These are phyloP conservation scores for Protonemura montana DNA, from an alignment of 2,888 invertebrate species.

Conservation along the genomic window DNA sequence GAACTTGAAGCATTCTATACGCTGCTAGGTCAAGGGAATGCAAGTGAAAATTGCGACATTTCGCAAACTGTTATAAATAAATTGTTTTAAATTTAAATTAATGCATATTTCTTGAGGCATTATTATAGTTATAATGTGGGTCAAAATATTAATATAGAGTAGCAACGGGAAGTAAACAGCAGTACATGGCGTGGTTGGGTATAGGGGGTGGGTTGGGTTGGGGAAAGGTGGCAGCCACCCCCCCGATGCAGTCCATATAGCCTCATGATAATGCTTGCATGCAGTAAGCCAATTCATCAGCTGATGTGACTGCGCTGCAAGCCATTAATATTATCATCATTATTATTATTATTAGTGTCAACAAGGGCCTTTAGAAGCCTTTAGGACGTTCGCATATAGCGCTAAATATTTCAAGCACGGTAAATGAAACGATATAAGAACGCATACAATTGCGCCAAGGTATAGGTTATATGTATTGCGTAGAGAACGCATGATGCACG, in stretches of 20 bases:
- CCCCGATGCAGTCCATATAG: background rate
- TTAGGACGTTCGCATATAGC: background rate
- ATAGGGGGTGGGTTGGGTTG: background rate
- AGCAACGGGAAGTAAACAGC: background rate
- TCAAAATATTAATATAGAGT: conserved; percentile 12
- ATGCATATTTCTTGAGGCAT: background rate
- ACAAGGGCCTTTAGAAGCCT: background rate
- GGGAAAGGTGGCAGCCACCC: background rate
- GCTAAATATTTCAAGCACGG: background rate
- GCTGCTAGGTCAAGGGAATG: background rate
- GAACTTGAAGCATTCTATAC: background rate
- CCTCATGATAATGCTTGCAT: background rate
- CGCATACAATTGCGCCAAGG: background rate
- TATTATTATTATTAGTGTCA: background rate
- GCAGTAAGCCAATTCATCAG: background rate
- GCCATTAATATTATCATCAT: background rate
- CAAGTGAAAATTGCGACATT: background rate
- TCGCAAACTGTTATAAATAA: background rate
- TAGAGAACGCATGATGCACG: background rate
- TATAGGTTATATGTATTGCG: too few relatives aligned
- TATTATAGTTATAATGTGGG: background rate
- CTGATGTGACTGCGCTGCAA: background rate
- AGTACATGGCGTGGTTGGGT: background rate
- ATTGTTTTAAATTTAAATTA: background rate
- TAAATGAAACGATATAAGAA: background rate